Evolutionary conservation across 2,888 invertebrate genomes (phyloP).

Genomic region (Microctonus aethiopoides): DNA sequence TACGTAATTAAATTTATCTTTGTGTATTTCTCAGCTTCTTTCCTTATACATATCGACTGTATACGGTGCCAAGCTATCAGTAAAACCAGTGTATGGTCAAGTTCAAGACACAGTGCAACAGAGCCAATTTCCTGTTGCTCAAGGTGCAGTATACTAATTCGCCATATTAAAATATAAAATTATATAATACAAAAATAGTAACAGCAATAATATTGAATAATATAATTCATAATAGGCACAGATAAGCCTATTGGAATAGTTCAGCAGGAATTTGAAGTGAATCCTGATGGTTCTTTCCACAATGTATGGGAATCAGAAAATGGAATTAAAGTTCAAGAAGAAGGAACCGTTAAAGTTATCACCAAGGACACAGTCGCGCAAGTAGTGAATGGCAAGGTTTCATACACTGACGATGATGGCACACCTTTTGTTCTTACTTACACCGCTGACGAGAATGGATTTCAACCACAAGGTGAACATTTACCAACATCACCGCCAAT

Average conservation of each 20-base stretch:
- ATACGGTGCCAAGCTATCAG: slow-evolving; percentile 21
- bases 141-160: slow-evolving; percentile 14
- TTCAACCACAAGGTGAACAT: slow-evolving; percentile 44
- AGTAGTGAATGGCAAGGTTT: slow-evolving; percentile 38
- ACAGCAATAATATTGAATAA: too few relatives aligned
- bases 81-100: not conserved
- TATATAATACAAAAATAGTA: too few relatives aligned
- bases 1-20: slow-evolving; percentile 23
- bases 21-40: slow-evolving; percentile 25
- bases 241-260: slow-evolving; percentile 34
- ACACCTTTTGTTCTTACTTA: slow-evolving; percentile 39
- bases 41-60: slow-evolving; percentile 12
- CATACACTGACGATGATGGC: slow-evolving; percentile 45
- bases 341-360: slow-evolving; percentile 36
- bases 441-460: slow-evolving; percentile 49
- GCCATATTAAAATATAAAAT: too few relatives aligned
- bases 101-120: slow-evolving; percentile 1
- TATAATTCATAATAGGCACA: too few relatives aligned
- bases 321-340: slow-evolving; percentile 46
- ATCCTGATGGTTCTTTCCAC: slow-evolving; percentile 44
- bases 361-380: slow-evolving; percentile 28
- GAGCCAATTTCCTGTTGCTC: not conserved
- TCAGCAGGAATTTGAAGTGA: slow-evolving; percentile 37
- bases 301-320: slow-evolving; percentile 46
- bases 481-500: slow-evolving; percentile 41